These are phyloP conservation scores for Motacilla tschutschensis DNA, from an alignment of 2,113 vertebrate genomes.

Conservation along the genomic window DNA sequence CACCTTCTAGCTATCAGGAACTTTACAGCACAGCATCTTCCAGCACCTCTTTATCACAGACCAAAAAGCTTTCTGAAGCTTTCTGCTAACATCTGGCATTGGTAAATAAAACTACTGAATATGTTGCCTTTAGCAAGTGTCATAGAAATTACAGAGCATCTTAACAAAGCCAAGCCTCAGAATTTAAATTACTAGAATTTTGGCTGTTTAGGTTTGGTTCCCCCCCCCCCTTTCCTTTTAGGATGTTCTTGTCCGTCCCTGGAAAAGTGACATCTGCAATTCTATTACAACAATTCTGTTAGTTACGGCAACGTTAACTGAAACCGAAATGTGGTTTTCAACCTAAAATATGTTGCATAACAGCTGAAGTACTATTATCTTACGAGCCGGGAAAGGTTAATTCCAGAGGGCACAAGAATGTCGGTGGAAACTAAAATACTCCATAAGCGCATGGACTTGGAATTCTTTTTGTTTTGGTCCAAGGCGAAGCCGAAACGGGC, in stretches of 20 bases:
- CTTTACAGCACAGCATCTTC: conserved; percentile 24
- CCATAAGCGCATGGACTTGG: background rate
- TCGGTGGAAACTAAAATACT: background rate
- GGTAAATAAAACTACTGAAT: background rate
- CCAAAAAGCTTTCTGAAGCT: background rate
- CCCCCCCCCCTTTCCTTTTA: background rate
- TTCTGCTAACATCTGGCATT: background rate
- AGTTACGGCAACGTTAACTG: conserved; percentile 42
- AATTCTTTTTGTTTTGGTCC: conserved; percentile 24
- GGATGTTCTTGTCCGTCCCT: background rate
- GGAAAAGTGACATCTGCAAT: conserved; percentile 8
- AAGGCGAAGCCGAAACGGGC: background rate
- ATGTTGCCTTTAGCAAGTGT: conserved; percentile 16
- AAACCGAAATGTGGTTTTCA: conserved; percentile 48
- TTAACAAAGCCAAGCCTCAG: background rate
- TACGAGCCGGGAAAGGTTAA: background rate
- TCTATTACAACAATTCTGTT: conserved; percentile 10
- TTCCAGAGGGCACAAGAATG: background rate
- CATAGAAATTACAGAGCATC: background rate
- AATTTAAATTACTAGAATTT: background rate
- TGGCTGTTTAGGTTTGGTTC: too few relatives aligned
- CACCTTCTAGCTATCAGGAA: conserved; percentile 10
- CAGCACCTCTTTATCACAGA: background rate
- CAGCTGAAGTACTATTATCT: background rate
- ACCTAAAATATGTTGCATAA: conserved; percentile 33